A percentile compares a stretch with the other conserved stretches of the same genome.
Evolutionary conservation across 2,888 invertebrate genomes (phyloP).

Genomic region (Apantesis nais): DNA sequence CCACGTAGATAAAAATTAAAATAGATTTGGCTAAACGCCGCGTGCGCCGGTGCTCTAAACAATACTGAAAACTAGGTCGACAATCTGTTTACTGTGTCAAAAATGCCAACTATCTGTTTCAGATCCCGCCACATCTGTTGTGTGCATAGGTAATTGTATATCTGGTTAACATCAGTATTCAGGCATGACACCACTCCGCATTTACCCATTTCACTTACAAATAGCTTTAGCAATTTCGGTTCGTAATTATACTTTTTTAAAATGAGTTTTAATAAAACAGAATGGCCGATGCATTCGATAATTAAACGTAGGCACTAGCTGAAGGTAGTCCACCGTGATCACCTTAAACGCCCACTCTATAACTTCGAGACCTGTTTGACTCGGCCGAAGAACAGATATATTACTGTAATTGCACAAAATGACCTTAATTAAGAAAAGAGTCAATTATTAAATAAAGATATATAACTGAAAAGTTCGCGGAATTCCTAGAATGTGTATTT

Average conservation of each 20-base stretch:
- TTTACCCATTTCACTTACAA: background rate
- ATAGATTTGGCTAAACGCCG: constrained; percentile 83
- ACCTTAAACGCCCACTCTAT: constrained; percentile 29
- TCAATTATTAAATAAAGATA: constrained; percentile 37
- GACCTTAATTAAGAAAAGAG: constrained; percentile 15
- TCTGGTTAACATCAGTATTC: constrained; percentile 33
- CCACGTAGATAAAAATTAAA: constrained; percentile 78
- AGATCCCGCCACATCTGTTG: constrained; percentile 38
- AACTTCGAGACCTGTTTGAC: constrained; percentile 29
- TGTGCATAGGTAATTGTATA: constrained; percentile 30
- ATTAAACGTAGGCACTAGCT: constrained; percentile 28
- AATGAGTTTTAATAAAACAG: constrained; percentile 30
- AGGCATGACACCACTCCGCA: constrained; percentile 22
- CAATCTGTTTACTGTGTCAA: constrained; percentile 78
- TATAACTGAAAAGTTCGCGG: constrained; percentile 37
- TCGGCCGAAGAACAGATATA: constrained; percentile 27
- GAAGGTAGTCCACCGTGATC: constrained; percentile 41
- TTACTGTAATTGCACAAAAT: constrained; percentile 10
- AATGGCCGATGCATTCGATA: constrained; percentile 22
- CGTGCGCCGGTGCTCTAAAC: constrained; percentile 67
- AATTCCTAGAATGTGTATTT: constrained; percentile 48
- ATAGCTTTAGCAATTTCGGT: constrained; percentile 14
- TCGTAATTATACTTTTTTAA: constrained; percentile 30
- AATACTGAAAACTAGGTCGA: constrained; percentile 82
- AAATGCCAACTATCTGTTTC: constrained; percentile 63